Base-by-base conservation (phyloP, 1,140 invertebrate genomes). In the Drosophila quadrilineata region DNA sequence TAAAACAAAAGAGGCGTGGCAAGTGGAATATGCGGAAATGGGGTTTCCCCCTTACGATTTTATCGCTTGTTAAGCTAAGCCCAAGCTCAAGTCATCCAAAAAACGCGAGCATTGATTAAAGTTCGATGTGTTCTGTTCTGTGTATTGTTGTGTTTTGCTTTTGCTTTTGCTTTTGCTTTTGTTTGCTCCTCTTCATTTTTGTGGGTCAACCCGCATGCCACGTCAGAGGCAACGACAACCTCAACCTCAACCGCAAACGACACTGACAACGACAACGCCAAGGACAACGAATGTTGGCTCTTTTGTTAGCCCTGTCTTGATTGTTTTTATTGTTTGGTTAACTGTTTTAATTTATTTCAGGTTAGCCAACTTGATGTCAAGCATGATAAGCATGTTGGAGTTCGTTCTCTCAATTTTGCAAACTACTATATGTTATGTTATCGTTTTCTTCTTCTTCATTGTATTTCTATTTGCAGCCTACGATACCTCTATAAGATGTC, bases 401-500 rank as follows among this genome's bases (percentile, higher is more conserved):
- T 22, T 46, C 22, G 10, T 14, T 28, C 10, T 16, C 8, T 46
- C 6, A 26, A 46, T n/a, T 29, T n/a, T 16, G 29, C 43, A 16
- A 46, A 16, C 19, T 28, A 9, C n/a, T n/a, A n/a, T n/a, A n/a
- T n/a, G n/a, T n/a, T n/a, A n/a, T n/a, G n/a, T n/a, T n/a, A n/a
- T n/a, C n/a, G n/a, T n/a, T n/a, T n/a, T n/a, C n/a, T n/a, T n/a
- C n/a, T n/a, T n/a, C n/a, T n/a, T 43, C 16, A 38, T 33, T 31
- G 22, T 33, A 1, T 28, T 19, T 38, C 3, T 16, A 29, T 26
- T 74, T 67, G 0, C 53, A 89, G 88, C 71, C 74, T 89, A 75
- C 85, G 88, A 70, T 88, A 89, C 74, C 60, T 88, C 33, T 79
- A 85, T 70, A 90, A 88, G 80, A 89, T 89, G 87, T 87, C 88